Conservation (phyloP, 2,888 invertebrate genomes). For the Neoascia interrupta region DNA sequence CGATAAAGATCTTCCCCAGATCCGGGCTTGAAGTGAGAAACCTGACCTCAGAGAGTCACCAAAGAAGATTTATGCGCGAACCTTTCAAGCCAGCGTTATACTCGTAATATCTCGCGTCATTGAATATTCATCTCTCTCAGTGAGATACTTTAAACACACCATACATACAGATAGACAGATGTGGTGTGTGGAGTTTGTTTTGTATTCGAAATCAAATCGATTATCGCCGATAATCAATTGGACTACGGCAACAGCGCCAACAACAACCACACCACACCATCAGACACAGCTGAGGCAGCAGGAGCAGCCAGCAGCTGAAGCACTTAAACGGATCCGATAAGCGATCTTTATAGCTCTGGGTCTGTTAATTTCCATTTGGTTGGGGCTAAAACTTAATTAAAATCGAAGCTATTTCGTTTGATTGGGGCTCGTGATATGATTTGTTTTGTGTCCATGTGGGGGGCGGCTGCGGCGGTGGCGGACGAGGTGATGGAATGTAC, state of each 20-base stretch:
- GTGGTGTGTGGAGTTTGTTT: slow-evolving; percentile 9
- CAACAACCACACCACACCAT: not conserved
- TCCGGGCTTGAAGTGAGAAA: slow-evolving; percentile 48
- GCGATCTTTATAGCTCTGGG: slow-evolving; percentile 62
- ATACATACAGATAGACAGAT: not conserved
- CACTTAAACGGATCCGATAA: slow-evolving; percentile 54
- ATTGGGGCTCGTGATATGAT: slow-evolving; percentile 49
- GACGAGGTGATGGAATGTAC: not conserved
- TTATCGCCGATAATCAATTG: slow-evolving; percentile 56
- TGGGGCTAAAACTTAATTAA: slow-evolving; percentile 61
- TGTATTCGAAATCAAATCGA: slow-evolving; percentile 53
- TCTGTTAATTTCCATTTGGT: slow-evolving; percentile 60
- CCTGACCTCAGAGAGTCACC: slow-evolving; percentile 16
- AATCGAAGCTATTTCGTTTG: slow-evolving; percentile 53
- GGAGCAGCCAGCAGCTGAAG: slow-evolving; percentile 24
- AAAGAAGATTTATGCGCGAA: slow-evolving; percentile 29
- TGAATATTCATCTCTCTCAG: slow-evolving; percentile 36
- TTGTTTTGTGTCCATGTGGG: slow-evolving; percentile 5
- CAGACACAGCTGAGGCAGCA: not conserved
- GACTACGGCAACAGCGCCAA: slow-evolving; percentile 12
- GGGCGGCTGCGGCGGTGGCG: not conserved
- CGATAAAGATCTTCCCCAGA: slow-evolving; percentile 54
- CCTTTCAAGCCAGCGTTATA: not conserved
- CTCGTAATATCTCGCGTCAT: slow-evolving; percentile 2
- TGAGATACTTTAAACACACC: slow-evolving; percentile 3